Percentiles rank a stretch among this genome's conserved stretches.
Evolutionary conservation across 2,888 invertebrate genomes (phyloP).

Genomic region (Ectobius pallidus): DNA sequence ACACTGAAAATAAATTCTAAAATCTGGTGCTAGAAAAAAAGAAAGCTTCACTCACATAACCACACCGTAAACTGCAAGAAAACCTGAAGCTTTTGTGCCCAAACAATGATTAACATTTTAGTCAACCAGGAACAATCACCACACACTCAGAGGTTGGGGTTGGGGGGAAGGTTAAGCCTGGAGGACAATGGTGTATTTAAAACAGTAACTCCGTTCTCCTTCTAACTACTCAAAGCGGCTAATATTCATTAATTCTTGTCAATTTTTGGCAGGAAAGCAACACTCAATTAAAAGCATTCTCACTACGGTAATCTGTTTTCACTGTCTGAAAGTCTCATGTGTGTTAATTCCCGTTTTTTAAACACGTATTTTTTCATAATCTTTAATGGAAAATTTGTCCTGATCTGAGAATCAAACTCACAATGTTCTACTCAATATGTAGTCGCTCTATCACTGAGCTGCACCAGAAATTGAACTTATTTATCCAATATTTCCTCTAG

Average conservation of each 20-base stretch:
- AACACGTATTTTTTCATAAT: neutral
- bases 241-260: neutral
- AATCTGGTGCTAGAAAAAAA: no score
- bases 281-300: conserved; percentile 25
- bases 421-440: no score
- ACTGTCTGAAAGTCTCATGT: neutral
- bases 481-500: no score
- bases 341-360: neutral
- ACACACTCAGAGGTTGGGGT: neutral
- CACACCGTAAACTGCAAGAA: no score
- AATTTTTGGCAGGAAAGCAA: neutral
- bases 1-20: no score
- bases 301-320: neutral
- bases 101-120: neutral
- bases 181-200: neutral
- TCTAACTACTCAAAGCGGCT: conserved; percentile 18
- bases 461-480: no score
- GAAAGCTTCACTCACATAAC: neutral
- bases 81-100: neutral
- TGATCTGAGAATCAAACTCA: no score
- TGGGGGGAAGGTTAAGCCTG: neutral
- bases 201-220: conserved; percentile 5
- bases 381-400: no score
- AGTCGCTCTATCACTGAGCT: no score
- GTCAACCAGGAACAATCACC: neutral